Evolutionary conservation across 1,140 invertebrate species (phyloP).

Genomic region (Leucophenga varia): DNA sequence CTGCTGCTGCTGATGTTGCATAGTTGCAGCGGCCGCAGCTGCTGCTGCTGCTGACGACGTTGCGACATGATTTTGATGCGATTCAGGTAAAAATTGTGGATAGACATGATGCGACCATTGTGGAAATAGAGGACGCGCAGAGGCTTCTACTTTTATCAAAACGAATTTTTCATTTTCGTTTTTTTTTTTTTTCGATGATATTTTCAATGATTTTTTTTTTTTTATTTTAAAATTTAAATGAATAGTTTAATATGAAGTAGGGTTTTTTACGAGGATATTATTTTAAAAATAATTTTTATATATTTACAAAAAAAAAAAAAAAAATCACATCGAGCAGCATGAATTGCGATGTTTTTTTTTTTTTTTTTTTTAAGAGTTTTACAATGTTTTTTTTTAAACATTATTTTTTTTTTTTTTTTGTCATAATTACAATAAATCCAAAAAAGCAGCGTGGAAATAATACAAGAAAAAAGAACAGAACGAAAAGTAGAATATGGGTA

Average conservation of each 20-base stretch:
- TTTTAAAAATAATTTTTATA: slow-evolving; percentile 3
- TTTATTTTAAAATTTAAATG: no score
- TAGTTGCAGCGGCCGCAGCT: slow-evolving; percentile 27
- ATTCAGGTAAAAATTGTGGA: slow-evolving; percentile 85
- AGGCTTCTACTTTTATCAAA: slow-evolving; percentile 35
- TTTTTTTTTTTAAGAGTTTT: slow-evolving; percentile 9
- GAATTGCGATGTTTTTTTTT: slow-evolving; percentile 4
- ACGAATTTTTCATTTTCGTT: slow-evolving; percentile 5
- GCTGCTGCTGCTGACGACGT: slow-evolving; percentile 61
- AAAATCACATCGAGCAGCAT: slow-evolving; percentile 22
- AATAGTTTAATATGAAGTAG: no score
- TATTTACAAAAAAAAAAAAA: slow-evolving; percentile 27
- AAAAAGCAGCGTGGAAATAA: slow-evolving; percentile 57
- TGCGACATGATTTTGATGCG: slow-evolving; percentile 71
- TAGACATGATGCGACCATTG: slow-evolving; percentile 92
- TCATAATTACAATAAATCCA: slow-evolving; percentile 42
- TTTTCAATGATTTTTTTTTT: slow-evolving; percentile 11
- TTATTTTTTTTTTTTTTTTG: slow-evolving; percentile 18
- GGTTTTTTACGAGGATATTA: no score
- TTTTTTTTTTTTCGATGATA: slow-evolving; percentile 9
- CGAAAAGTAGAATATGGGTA: slow-evolving; percentile 39
- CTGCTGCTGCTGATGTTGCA: slow-evolving; percentile 44
- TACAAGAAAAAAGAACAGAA: slow-evolving; percentile 46
- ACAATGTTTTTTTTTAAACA: slow-evolving; percentile 11
- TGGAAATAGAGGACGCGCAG: slow-evolving; percentile 76